A percentile compares a stretch with the other conserved stretches of the same genome.
Conservation (phyloP, 2,888 invertebrate species). For the Oscheius sp. region DNA sequence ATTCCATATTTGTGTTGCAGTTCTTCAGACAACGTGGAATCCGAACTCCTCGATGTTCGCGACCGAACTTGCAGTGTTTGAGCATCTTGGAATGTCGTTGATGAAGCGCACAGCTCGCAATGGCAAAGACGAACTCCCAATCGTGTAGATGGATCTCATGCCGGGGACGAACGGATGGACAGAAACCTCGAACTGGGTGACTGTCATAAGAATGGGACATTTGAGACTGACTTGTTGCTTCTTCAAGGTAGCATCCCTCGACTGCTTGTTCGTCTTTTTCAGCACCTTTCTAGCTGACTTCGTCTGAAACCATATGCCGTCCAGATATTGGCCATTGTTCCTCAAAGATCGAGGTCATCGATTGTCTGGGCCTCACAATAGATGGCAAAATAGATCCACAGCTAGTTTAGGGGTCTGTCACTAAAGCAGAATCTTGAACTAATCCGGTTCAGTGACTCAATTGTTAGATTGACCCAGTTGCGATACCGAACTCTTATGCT, state of each 20-base stretch:
- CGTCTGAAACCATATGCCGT: background rate
- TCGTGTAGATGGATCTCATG: background rate
- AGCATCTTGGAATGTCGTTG: slow-evolving; percentile 22
- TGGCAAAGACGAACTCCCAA: background rate
- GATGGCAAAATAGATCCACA: no score
- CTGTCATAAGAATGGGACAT: slow-evolving; percentile 14
- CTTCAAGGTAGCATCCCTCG: background rate
- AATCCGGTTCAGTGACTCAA: no score
- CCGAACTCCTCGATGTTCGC: slow-evolving; percentile 1
- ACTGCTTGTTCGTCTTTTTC: background rate
- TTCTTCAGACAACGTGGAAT: slow-evolving; percentile 19
- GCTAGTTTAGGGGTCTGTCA: no score
- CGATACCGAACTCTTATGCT: no score
- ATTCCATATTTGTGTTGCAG: background rate
- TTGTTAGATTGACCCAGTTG: no score
- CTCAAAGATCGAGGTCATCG: no score
- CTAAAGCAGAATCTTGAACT: no score
- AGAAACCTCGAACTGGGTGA: slow-evolving; percentile 10
- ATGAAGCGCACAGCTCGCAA: slow-evolving; percentile 12
- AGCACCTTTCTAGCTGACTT: background rate
- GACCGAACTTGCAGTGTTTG: background rate
- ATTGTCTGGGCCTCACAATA: no score
- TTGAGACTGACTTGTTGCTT: slow-evolving; percentile 6
- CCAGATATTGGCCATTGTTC: no score
- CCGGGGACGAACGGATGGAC: slow-evolving; percentile 19